Conservation (phyloP, 2,113 vertebrate species). For the Xerus inauris region DNA sequence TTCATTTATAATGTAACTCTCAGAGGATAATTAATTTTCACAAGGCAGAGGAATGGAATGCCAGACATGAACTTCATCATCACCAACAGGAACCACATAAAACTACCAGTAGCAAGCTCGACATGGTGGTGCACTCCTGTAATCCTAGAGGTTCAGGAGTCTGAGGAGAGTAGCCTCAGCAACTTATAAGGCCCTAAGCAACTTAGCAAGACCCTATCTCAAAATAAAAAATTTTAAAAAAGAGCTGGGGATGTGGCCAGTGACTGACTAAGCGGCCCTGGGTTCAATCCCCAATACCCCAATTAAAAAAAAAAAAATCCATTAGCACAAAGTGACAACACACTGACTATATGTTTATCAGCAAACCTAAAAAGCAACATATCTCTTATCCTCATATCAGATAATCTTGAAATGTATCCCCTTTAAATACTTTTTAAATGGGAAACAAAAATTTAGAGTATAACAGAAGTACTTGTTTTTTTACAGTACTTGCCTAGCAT, state of each 20-base stretch:
- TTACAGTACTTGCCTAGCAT: not conserved
- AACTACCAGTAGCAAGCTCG: not conserved
- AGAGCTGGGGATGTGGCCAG: too few species aligned
- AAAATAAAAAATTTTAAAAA: not conserved
- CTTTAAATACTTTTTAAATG: constrained; percentile 42
- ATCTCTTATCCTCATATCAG: not conserved
- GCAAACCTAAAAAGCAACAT: not conserved
- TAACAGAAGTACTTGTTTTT: not conserved
- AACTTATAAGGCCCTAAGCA: too few species aligned
- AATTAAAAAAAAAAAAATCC: too few species aligned
- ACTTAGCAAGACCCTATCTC: not conserved
- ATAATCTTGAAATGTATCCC: constrained; percentile 7
- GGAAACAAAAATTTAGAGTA: constrained; percentile 34
- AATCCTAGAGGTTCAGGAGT: too few species aligned
- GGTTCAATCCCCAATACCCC: not conserved
- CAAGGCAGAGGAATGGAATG: not conserved
- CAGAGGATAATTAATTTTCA: constrained; percentile 1
- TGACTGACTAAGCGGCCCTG: not conserved
- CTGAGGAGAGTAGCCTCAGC: too few species aligned
- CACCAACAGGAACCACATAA: not conserved
- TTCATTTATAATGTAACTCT: constrained; percentile 36
- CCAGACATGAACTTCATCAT: not conserved
- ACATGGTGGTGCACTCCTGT: too few species aligned
- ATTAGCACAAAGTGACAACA: not conserved
- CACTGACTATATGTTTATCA: not conserved